Evolutionary conservation across 2,888 invertebrate species (phyloP).

Genomic region (Hololepta plana): DNA sequence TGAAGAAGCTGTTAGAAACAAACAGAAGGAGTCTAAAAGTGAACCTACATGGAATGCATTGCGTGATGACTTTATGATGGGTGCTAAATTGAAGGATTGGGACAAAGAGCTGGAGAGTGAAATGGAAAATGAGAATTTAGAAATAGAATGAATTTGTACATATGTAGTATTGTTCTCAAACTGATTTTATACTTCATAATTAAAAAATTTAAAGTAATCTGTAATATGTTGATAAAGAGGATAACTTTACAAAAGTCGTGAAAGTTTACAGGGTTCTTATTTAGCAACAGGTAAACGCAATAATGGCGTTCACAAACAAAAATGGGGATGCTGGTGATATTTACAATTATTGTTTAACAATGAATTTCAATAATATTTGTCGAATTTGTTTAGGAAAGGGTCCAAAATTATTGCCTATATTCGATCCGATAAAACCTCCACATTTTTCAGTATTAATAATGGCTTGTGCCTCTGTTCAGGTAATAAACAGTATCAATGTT

Average conservation of each 20-base stretch:
- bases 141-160: too few species aligned
- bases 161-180: too few species aligned
- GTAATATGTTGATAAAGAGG: too few species aligned
- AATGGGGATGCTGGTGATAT: too few species aligned
- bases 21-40: slow-evolving; percentile 12
- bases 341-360: slow-evolving; percentile 24
- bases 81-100: slow-evolving; percentile 82
- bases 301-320: too few species aligned
- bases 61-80: slow-evolving; percentile 78
- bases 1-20: slow-evolving; percentile 20
- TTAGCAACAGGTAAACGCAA: too few species aligned
- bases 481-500: slow-evolving; percentile 11
- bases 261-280: too few species aligned
- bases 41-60: slow-evolving; percentile 43
- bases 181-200: too few species aligned
- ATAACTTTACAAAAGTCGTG: too few species aligned
- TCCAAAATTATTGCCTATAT: slow-evolving; percentile 25
- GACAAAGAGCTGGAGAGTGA: slow-evolving; percentile 50
- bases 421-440: slow-evolving; percentile 26
- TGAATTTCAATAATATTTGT: slow-evolving; percentile 27
- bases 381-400: slow-evolving; percentile 26
- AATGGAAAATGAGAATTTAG: too few species aligned
- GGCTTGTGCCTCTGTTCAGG: slow-evolving; percentile 28
- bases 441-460: slow-evolving; percentile 27
- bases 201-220: too few species aligned